These are phyloP conservation scores for Dynastes grantii DNA, from an alignment of 2,888 invertebrate genomes.

Conservation along the genomic window DNA sequence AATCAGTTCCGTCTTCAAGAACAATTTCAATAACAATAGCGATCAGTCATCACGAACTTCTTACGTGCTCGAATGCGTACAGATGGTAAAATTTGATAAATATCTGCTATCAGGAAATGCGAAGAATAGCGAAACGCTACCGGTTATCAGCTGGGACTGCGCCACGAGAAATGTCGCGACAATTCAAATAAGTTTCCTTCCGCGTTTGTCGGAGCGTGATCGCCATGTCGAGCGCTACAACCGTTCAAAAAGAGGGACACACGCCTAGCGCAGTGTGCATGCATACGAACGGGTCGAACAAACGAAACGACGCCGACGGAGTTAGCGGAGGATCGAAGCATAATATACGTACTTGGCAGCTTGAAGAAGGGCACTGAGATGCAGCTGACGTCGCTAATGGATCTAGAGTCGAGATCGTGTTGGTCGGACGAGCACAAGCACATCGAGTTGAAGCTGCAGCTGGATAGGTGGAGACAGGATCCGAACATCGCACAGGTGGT, in stretches of 20 bases:
- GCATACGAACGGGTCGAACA: slow-evolving; percentile 10
- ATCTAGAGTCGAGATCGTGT: slow-evolving; percentile 65
- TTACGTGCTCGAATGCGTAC: not conserved
- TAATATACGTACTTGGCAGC: slow-evolving; percentile 76
- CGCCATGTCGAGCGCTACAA: not conserved
- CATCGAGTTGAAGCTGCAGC: slow-evolving; percentile 80
- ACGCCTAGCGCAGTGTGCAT: slow-evolving; percentile 1
- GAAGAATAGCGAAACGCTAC: not conserved
- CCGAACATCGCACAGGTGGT: slow-evolving; percentile 62
- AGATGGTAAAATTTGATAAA: not conserved
- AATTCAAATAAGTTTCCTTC: slow-evolving; percentile 20
- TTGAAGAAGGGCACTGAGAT: slow-evolving; percentile 82
- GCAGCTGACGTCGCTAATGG: slow-evolving; percentile 75
- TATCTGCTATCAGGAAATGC: not conserved
- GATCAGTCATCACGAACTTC: not conserved
- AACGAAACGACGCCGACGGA: not conserved
- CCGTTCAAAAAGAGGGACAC: not conserved
- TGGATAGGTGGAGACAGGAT: slow-evolving; percentile 63
- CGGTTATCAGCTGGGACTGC: slow-evolving; percentile 17
- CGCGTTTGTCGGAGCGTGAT: slow-evolving; percentile 28
- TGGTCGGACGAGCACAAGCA: slow-evolving; percentile 80
- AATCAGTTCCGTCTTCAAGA: not conserved
- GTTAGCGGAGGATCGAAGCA: not conserved
- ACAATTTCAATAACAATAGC: not conserved
- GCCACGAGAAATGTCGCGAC: slow-evolving; percentile 6